Conservation (phyloP, 2,113 vertebrate genomes). For the Podiceps cristatus region DNA sequence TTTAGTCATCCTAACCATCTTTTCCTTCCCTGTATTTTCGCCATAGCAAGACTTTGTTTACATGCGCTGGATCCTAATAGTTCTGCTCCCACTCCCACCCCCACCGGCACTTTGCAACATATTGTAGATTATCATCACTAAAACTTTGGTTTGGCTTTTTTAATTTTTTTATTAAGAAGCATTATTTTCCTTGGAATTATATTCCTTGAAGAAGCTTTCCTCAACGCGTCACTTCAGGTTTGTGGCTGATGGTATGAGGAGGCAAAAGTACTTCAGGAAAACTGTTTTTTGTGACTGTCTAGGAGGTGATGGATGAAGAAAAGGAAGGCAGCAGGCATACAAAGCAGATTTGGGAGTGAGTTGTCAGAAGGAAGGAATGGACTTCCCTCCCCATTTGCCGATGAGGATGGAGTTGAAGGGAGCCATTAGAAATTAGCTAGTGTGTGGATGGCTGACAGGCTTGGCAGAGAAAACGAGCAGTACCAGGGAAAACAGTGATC, state of each 20-base stretch:
- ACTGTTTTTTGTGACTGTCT: not conserved
- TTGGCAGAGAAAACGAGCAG: not conserved
- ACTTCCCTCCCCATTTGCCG: not conserved
- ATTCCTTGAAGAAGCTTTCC: conserved; percentile 2
- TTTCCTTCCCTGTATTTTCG: conserved; percentile 46
- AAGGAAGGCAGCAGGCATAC: not conserved
- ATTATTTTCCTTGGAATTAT: not conserved
- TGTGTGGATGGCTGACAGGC: not conserved
- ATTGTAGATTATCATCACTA: conserved; percentile 26
- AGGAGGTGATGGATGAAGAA: not conserved
- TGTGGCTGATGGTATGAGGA: not conserved
- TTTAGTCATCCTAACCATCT: conserved; percentile 54
- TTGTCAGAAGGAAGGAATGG: not conserved
- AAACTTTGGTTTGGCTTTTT: not conserved
- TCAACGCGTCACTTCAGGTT: not conserved
- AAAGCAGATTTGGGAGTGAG: not conserved
- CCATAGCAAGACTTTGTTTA: conserved; percentile 39
- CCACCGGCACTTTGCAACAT: not conserved
- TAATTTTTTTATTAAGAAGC: not conserved
- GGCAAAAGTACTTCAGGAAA: not conserved
- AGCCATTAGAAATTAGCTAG: not conserved
- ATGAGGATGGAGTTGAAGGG: not conserved
- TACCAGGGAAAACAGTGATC: not conserved
- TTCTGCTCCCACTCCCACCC: conserved; percentile 10
- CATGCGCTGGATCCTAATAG: conserved; percentile 13